Base-by-base conservation (phyloP, 2,797 vertebrate genomes). In the Pseudochromis fuscus region DNA sequence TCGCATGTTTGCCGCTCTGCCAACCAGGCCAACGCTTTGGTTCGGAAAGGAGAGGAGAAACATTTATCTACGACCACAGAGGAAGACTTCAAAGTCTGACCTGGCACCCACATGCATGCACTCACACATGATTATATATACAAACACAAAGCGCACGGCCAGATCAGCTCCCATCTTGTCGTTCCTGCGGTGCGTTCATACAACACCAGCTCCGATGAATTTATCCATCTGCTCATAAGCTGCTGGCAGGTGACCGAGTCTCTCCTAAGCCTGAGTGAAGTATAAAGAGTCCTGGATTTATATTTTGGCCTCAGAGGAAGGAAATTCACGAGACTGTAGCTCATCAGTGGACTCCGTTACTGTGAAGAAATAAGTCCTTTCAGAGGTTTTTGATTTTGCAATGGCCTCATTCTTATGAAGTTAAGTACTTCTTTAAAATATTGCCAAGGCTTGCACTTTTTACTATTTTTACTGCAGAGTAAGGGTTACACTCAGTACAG, bases 21-120 rank as follows among this genome's bases (percentile, higher is more conserved):
- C 85, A 88, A 80, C 57, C 77, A 79, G 82, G 74, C 77, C 68
- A 80, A 24, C 23, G 51, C 68, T 65, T 73, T 71, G 42, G 74
- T 76, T 86, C 77, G 75, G 77, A 84, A 87, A 89, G 64, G 74
- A 88, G 65, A 74, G 51, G 33, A 79, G 75, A 83, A 85, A 87
- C 79, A 88, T 93, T 85, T 87, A 85, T 83, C 77, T 79, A 49
- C 35, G 44, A 42, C 83, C 75, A 52, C 83, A 83, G 74, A 79
- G 59, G 73, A 87, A 56, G 69, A 63, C 58, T 79, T 88, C 49
- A 83, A 84, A 88, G 72, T 40, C 21, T 4, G 48, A 58, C 50
- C 80, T 82, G 84, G 79, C 79, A 67, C 62, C 27, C 31, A 46
- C 44, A 62, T 19, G 50, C 59, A 38, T 19, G 10, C 48, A 50